A percentile compares a stretch with the other conserved stretches of the same genome.
phyloP scores from a whole-genome alignment of 1,140 invertebrate genomes.

The Cydia pomonella region DNA sequence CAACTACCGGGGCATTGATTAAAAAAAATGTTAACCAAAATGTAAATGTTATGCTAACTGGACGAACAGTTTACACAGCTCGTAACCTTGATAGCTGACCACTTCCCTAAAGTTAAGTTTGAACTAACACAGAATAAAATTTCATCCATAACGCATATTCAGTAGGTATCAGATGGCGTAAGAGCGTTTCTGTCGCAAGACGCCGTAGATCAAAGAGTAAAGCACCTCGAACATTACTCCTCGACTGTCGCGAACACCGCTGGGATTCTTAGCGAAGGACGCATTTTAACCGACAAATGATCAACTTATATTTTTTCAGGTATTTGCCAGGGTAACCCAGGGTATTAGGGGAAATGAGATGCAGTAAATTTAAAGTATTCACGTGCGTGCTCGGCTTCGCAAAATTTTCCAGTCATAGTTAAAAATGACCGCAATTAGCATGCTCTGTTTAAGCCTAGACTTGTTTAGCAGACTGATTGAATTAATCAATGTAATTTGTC shows the following conservation, averaged over 20 bases:
- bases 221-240: slow-evolving; percentile 64
- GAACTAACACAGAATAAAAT: too few relatives aligned
- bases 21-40: too few relatives aligned
- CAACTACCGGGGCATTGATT: too few relatives aligned
- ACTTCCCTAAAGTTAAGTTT: too few relatives aligned
- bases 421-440: neutral
- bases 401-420: neutral
- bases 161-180: slow-evolving; percentile 37
- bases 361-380: slow-evolving; percentile 19
- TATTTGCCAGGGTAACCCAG: neutral
- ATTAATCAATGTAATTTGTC: neutral
- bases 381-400: neutral
- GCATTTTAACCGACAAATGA: slow-evolving; percentile 27
- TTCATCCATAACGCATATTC: slow-evolving; percentile 34
- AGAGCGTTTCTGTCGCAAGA: slow-evolving; percentile 47
- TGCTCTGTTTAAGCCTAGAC: neutral
- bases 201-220: slow-evolving; percentile 61
- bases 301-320: slow-evolving; percentile 32
- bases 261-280: slow-evolving; percentile 40
- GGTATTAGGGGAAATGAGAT: slow-evolving; percentile 27
- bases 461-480: neutral
- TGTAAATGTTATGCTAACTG: too few relatives aligned
- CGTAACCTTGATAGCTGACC: too few relatives aligned
- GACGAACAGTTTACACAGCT: too few relatives aligned
- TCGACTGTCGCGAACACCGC: slow-evolving; percentile 52